Evolutionary conservation across 2,888 invertebrate genomes (phyloP).

Genomic region (Polyommatus iphigenia): DNA sequence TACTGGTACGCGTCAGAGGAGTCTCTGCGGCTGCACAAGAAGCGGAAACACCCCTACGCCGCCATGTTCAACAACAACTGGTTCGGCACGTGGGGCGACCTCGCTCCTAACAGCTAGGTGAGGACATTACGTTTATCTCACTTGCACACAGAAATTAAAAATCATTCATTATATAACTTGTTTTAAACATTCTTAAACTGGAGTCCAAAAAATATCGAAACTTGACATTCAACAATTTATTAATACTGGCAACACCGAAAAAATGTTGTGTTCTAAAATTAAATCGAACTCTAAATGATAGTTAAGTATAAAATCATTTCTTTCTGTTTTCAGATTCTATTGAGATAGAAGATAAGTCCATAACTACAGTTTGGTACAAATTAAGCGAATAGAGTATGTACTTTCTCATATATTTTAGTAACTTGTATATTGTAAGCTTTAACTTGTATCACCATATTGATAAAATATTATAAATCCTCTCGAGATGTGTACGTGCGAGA

Average conservation of each 20-base stretch:
- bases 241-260: neutral
- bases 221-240: neutral
- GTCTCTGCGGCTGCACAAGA: conserved; percentile 67
- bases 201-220: too few relatives aligned
- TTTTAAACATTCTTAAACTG: too few relatives aligned
- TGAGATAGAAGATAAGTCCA: neutral
- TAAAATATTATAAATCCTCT: conserved; percentile 3
- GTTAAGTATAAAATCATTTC: too few relatives aligned
- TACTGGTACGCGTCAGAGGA: conserved; percentile 74
- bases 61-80: conserved; percentile 67
- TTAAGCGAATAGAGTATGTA: conserved; percentile 17
- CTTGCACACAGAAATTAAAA: too few relatives aligned
- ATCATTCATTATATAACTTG: too few relatives aligned
- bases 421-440: conserved; percentile 24
- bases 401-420: conserved; percentile 22
- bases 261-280: neutral
- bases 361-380: conserved; percentile 30
- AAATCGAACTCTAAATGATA: too few relatives aligned
- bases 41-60: conserved; percentile 69
- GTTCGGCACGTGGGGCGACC: conserved; percentile 63
- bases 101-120: conserved; percentile 61
- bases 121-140: neutral
- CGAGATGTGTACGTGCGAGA: neutral
- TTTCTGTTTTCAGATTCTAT: conserved; percentile 14
- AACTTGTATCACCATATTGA: neutral